Conservation (phyloP, 2,888 invertebrate species). For the Epistrophe eligans region DNA sequence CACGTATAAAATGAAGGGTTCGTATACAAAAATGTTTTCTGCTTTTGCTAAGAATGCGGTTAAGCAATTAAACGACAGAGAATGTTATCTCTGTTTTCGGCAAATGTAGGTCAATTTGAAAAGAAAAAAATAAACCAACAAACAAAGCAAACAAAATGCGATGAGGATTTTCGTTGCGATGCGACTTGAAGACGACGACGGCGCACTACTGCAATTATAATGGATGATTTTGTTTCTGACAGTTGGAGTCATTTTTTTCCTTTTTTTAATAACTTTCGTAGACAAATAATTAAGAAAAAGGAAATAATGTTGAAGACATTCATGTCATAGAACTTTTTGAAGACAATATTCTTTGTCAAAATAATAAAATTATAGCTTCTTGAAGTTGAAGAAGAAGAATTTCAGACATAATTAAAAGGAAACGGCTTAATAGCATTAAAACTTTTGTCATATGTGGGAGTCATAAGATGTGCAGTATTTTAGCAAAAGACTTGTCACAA, state of each 20-base stretch:
- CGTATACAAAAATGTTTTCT: slow-evolving; percentile 15
- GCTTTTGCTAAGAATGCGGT: slow-evolving; percentile 54
- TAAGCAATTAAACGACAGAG: slow-evolving; percentile 68
- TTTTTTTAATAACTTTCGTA: slow-evolving; percentile 57
- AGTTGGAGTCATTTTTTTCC: slow-evolving; percentile 17
- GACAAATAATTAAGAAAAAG: slow-evolving; percentile 41
- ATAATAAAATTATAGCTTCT: slow-evolving; percentile 18
- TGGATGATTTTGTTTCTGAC: slow-evolving; percentile 34
- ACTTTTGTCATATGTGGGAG: background rate
- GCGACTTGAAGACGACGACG: slow-evolving; percentile 49
- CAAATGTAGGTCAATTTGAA: slow-evolving; percentile 66
- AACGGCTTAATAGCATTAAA: slow-evolving; percentile 16
- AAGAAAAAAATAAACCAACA: slow-evolving; percentile 24
- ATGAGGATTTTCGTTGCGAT: slow-evolving; percentile 43
- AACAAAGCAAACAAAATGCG: slow-evolving; percentile 56
- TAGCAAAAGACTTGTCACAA: background rate
- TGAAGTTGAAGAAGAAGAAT: slow-evolving; percentile 1
- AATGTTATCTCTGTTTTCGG: slow-evolving; percentile 69
- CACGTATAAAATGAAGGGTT: background rate
- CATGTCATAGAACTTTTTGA: slow-evolving; percentile 28
- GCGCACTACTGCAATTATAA: slow-evolving; percentile 49
- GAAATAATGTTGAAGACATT: slow-evolving; percentile 35
- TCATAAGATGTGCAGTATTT: background rate
- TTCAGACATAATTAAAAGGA: slow-evolving; percentile 21
- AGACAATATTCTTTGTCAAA: slow-evolving; percentile 35